These are phyloP conservation scores for Drosophila tropicalis DNA, from an alignment of 1,140 invertebrate species.

Conservation along the genomic window DNA sequence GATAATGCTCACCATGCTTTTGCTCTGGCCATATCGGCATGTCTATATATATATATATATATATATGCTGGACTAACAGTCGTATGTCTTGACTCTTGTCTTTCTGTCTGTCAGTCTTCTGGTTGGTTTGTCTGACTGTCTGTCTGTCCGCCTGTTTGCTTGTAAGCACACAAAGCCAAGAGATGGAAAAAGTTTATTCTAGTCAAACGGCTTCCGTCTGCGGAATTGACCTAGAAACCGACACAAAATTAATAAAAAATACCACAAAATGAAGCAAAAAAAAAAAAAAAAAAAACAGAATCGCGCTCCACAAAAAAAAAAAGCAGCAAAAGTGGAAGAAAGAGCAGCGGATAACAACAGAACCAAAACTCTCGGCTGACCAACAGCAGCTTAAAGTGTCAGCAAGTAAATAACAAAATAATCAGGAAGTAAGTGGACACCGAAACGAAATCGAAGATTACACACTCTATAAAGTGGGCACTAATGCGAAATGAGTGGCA, in stretches of 20 bases:
- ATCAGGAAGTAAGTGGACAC: conserved; percentile 20
- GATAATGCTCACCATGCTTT: conserved; percentile 41
- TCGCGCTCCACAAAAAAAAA: conserved; percentile 42
- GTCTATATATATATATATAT: conserved; percentile 17
- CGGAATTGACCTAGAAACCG: conserved; percentile 71
- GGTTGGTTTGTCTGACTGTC: conserved; percentile 35
- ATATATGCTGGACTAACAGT: conserved; percentile 3
- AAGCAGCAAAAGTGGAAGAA: conserved; percentile 9
- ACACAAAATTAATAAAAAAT: conserved; percentile 69
- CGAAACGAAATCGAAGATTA: conserved; percentile 13
- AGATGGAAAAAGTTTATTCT: conserved; percentile 73
- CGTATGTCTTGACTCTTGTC: conserved; percentile 10
- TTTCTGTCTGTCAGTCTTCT: conserved; percentile 26
- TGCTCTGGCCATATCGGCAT: conserved; percentile 24
- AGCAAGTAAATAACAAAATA: conserved; percentile 29
- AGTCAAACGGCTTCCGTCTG: conserved; percentile 74
- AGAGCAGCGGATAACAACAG: background rate
- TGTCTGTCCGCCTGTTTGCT: conserved; percentile 12
- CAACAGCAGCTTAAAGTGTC: conserved; percentile 25
- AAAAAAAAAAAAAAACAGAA: conserved; percentile 41
- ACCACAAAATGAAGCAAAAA: conserved; percentile 37
- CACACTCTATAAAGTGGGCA: conserved; percentile 25
- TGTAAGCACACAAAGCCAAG: conserved; percentile 48
- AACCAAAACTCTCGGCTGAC: conserved; percentile 8
- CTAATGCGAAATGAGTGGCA: background rate